Conservation (phyloP, 2,113 vertebrate genomes). For the Peucedramus taeniatus region DNA sequence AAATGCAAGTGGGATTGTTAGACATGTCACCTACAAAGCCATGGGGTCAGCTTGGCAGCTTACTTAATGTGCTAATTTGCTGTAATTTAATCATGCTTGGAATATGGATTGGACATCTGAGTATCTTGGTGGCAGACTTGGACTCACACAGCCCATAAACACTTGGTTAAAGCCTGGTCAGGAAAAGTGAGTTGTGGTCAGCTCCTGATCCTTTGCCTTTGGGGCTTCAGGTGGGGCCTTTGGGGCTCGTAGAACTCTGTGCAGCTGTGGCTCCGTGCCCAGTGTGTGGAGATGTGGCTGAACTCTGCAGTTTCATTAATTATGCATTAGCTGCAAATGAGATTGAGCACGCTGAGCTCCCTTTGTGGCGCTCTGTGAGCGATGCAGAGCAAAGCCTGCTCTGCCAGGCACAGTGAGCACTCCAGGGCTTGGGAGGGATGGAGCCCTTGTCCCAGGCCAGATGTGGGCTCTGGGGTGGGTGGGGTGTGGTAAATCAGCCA, state of each 20-base stretch:
- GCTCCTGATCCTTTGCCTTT: background rate
- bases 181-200: background rate
- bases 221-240: background rate
- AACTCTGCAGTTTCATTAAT: background rate
- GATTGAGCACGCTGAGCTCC: background rate
- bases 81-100: constrained; percentile 45
- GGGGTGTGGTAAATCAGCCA: background rate
- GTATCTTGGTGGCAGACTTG: background rate
- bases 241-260: fast-evolving
- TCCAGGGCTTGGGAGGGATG: fast-evolving
- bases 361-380: background rate
- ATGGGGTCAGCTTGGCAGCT: background rate
- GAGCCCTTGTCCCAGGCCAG: background rate
- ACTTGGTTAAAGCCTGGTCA: fast-evolving
- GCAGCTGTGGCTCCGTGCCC: background rate
- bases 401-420: fast-evolving
- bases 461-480: fast-evolving
- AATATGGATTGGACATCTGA: background rate
- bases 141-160: background rate
- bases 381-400: background rate
- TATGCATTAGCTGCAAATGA: background rate
- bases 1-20: constrained; percentile 55
- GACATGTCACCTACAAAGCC: constrained; percentile 30
- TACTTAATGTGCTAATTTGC: constrained; percentile 58
- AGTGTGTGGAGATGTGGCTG: background rate